Conservation (phyloP, 2,888 invertebrate genomes). For the Sphaerophoria taeniata region DNA sequence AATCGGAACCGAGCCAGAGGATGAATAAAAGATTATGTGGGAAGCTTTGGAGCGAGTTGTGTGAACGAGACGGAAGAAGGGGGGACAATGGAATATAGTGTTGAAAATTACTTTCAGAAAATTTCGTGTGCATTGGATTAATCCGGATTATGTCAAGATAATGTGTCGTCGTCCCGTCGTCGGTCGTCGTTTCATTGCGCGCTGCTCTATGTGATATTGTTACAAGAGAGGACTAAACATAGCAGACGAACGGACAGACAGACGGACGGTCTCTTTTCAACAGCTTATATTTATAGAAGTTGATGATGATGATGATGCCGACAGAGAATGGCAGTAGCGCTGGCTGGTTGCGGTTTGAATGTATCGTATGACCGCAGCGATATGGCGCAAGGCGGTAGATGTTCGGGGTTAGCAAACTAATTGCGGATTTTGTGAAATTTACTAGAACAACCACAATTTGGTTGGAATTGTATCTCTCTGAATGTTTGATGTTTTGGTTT, state of each 20-base stretch:
- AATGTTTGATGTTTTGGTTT: constrained; percentile 55
- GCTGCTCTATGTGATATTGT: constrained; percentile 21
- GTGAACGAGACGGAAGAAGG: not conserved
- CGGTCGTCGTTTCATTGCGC: constrained; percentile 51
- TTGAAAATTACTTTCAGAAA: constrained; percentile 54
- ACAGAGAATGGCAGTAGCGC: not conserved
- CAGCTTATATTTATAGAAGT: constrained; percentile 33
- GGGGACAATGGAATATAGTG: not conserved
- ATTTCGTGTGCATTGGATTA: constrained; percentile 69
- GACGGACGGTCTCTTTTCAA: not conserved
- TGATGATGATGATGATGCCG: constrained; percentile 70
- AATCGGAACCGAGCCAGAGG: not conserved
- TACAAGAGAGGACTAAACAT: constrained; percentile 32
- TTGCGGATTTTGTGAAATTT: constrained; percentile 71
- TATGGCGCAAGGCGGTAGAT: not conserved
- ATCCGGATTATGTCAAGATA: constrained; percentile 73
- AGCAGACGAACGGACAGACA: constrained; percentile 46
- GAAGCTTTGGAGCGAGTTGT: constrained; percentile 1
- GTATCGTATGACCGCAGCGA: constrained; percentile 57
- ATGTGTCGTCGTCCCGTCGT: constrained; percentile 48
- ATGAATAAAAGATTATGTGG: constrained; percentile 46
- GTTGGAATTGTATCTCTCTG: constrained; percentile 64
- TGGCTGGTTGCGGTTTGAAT: constrained; percentile 54
- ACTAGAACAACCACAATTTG: constrained; percentile 59
- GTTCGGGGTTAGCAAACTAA: constrained; percentile 60